Evolutionary conservation across 1,140 invertebrate genomes (phyloP).

Genomic region (Drosophila malerkotliana): DNA sequence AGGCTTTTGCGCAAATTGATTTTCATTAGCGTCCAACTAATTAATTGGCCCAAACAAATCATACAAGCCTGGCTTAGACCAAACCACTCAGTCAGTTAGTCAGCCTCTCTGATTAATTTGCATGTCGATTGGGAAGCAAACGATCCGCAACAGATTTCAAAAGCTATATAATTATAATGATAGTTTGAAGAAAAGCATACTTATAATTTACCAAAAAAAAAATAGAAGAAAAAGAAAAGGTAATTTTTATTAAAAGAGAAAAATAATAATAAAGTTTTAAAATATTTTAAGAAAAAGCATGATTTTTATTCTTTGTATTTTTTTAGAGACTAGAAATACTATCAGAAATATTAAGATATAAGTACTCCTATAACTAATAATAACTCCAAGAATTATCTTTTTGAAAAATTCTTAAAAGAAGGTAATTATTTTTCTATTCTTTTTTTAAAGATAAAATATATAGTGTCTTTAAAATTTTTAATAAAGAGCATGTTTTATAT

Average conservation of each 20-base stretch:
- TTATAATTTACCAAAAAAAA: not conserved
- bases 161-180: not conserved
- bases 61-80: not conserved
- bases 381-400: too few species aligned
- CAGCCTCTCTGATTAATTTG: conserved; percentile 51
- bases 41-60: conserved; percentile 54
- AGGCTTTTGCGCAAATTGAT: conserved; percentile 59
- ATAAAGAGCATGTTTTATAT: too few species aligned
- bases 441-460: too few species aligned
- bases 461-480: too few species aligned
- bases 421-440: too few species aligned
- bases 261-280: too few species aligned
- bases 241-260: not conserved
- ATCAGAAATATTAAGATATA: too few species aligned
- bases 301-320: too few species aligned
- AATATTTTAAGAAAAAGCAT: not conserved
- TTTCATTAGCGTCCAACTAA: conserved; percentile 57
- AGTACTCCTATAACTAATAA: too few species aligned
- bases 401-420: too few species aligned
- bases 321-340: too few species aligned
- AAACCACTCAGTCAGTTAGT: conserved; percentile 14
- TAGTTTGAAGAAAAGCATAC: not conserved
- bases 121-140: conserved; percentile 42
- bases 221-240: not conserved
- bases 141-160: conserved; percentile 3